Conservation (phyloP, 2,113 vertebrate genomes). For the Athene cunicularia region DNA sequence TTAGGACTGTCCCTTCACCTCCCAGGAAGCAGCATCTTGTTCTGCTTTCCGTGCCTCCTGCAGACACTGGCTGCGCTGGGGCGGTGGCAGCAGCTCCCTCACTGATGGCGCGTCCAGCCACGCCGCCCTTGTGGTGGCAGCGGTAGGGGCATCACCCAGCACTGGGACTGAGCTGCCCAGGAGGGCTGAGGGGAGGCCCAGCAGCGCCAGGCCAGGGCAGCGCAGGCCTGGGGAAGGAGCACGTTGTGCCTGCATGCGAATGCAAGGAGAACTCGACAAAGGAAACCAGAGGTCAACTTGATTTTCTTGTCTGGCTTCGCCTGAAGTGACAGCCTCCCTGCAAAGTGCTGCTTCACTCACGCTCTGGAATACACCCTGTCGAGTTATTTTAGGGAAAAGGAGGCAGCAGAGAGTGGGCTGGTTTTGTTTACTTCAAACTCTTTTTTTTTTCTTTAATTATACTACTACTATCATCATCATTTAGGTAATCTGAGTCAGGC, state of each 20-base stretch:
- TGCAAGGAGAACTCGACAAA: rapidly evolving
- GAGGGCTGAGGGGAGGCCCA: too few relatives aligned
- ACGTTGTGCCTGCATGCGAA: rapidly evolving
- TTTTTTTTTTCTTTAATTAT: background rate
- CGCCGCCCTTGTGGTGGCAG: background rate
- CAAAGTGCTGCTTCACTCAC: rapidly evolving
- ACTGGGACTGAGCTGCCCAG: background rate
- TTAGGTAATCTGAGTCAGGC: background rate
- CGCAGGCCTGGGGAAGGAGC: rapidly evolving
- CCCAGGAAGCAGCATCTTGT: background rate
- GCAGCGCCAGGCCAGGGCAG: background rate
- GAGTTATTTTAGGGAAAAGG: background rate
- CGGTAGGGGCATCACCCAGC: background rate
- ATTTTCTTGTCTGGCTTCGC: background rate
- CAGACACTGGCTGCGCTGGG: rapidly evolving
- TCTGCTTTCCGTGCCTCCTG: rapidly evolving
- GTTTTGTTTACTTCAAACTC: background rate
- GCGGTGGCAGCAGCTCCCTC: too few relatives aligned
- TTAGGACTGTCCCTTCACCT: background rate
- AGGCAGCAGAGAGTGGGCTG: background rate
- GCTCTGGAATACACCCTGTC: background rate
- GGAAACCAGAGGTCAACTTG: background rate
- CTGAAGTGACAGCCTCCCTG: background rate
- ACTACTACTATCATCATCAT: background rate
- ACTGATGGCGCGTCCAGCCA: background rate